Conservation (phyloP, 2,113 vertebrate genomes). For the Uria aalge region DNA sequence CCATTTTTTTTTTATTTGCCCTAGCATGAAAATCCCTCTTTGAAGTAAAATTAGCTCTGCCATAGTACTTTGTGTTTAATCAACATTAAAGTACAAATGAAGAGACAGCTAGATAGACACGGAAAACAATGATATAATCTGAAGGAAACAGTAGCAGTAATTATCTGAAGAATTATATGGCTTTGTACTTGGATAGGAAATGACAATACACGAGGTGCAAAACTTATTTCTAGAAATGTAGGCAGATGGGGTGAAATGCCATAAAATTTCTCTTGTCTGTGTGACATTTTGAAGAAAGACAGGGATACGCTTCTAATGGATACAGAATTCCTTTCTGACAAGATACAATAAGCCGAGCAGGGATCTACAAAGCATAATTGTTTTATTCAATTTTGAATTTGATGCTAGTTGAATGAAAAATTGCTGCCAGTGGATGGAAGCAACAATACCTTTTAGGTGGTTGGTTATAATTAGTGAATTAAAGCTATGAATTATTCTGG, state of each 20-base stretch:
- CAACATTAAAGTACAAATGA: slow-evolving; percentile 9
- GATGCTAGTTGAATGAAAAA: not conserved
- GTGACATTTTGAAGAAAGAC: not conserved
- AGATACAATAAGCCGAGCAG: not conserved
- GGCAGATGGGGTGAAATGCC: not conserved
- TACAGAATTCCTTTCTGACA: not conserved
- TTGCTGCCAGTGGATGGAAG: not conserved
- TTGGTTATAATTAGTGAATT: not conserved
- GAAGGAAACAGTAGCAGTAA: not conserved
- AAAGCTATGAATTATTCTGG: not conserved
- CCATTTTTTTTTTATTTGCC: not conserved
- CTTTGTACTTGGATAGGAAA: not conserved
- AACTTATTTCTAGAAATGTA: not conserved
- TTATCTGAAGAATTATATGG: not conserved
- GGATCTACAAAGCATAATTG: not conserved
- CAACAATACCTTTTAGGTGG: not conserved
- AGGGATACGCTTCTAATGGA: not conserved
- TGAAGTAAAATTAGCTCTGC: slow-evolving; percentile 18
- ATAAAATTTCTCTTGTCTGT: not conserved
- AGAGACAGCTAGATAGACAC: not conserved
- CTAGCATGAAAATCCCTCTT: not conserved
- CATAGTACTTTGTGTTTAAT: not conserved
- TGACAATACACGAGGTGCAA: not conserved
- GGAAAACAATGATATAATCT: not conserved
- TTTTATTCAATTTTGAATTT: not conserved